Conservation (phyloP, 2,888 invertebrate species). For the Brenthis hecate region DNA sequence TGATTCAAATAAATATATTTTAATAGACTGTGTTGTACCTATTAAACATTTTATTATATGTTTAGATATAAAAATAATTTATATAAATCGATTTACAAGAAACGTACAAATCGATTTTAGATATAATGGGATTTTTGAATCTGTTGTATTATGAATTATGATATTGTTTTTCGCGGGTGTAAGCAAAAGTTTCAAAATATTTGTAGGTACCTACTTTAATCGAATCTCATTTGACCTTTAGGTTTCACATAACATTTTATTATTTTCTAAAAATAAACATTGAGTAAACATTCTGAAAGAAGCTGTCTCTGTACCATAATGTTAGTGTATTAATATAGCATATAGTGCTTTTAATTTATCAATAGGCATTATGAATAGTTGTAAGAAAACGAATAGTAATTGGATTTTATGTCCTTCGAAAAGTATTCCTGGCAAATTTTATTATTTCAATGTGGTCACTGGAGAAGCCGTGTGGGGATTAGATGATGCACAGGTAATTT, state of each 20-base stretch:
- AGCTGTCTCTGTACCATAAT: no score
- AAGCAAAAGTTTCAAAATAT: constrained; percentile 7
- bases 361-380: constrained; percentile 13
- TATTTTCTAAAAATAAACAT: not conserved
- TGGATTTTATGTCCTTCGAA: constrained; percentile 68
- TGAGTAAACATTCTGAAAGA: not conserved
- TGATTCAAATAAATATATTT: no score
- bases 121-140: constrained; percentile 1
- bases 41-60: no score
- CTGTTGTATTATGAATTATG: not conserved
- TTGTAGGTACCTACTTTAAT: no score
- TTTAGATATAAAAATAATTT: no score
- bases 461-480: constrained; percentile 63
- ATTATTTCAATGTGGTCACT: constrained; percentile 64
- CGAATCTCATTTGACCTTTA: no score
- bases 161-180: constrained; percentile 21
- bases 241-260: not conserved
- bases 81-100: not conserved
- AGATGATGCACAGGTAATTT: constrained; percentile 53
- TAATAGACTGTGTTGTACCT: no score
- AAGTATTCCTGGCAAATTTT: constrained; percentile 64
- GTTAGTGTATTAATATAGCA: not conserved
- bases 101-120: not conserved
- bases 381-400: constrained; percentile 47
- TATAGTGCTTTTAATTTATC: not conserved